A percentile compares a stretch with the other conserved stretches of the same genome.
phyloP scores from a whole-genome alignment of 2,888 invertebrate genomes.

The Thysanoteuthis rhombus region DNA sequence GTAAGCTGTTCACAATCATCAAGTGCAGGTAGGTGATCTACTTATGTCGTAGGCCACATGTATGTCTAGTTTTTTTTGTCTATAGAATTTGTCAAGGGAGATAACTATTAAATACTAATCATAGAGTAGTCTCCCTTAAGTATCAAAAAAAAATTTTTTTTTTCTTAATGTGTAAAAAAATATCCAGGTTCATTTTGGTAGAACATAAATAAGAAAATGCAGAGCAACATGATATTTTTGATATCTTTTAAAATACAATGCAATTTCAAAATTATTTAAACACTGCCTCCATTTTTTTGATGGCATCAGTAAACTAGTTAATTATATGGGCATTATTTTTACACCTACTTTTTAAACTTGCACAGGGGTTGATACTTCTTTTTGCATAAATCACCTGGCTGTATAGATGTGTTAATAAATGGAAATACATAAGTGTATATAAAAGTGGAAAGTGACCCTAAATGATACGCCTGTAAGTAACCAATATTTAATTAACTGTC shows the following conservation, averaged over 20 bases:
- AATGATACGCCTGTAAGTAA: background rate
- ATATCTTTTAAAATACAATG: too few relatives aligned
- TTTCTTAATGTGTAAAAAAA: too few relatives aligned
- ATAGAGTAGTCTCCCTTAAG: background rate
- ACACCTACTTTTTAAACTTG: background rate
- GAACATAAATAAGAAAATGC: too few relatives aligned
- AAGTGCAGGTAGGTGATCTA: background rate
- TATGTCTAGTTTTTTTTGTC: too few relatives aligned
- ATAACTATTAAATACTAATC: background rate
- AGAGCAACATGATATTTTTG: too few relatives aligned
- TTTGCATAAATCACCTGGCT: background rate
- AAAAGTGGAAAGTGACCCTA: too few relatives aligned
- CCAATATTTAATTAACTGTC: background rate
- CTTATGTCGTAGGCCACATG: background rate
- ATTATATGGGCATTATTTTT: background rate
- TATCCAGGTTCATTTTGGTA: too few relatives aligned
- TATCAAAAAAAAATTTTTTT: too few relatives aligned
- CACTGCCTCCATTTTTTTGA: too few relatives aligned
- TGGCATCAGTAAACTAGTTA: too few relatives aligned
- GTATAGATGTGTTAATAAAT: background rate
- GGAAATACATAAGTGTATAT: background rate
- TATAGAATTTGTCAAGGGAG: too few relatives aligned
- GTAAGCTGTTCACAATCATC: background rate
- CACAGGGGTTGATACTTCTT: background rate
- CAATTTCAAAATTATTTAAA: too few relatives aligned